Base-by-base conservation (phyloP, 2,113 vertebrate species). In the Fulica atra region DNA sequence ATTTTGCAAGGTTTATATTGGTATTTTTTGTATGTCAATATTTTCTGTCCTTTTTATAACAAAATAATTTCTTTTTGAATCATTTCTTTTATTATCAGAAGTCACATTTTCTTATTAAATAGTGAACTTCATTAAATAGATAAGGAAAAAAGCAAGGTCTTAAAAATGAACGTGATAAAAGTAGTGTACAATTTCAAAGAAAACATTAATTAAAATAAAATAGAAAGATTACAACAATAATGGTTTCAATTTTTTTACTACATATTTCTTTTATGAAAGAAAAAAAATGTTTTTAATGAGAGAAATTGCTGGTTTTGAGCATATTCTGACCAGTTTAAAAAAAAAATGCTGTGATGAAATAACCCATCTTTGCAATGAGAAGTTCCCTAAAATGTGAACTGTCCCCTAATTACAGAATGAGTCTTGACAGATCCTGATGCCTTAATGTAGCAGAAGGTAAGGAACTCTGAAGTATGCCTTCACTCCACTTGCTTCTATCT, bases 121-220 rank as follows among this genome's bases (percentile, higher is more conserved):
- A 19, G 16, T 81, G 54, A 92, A 74, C 69, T 89, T 89, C 54
- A 68, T 54, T 89, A 91, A 89, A 87, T 7, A 79, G 53, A 60
- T 76, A 85, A 89, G 51, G 42, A 53, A 87, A 92, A 92, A 91
- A 81, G 1, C 5, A 64, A 74, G 59, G 46, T 70, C 5, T 13
- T 89, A 71, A 84, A 90, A 94, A 84, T 71, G 33, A 87, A 89
- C 31, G 84, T 74, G 36, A 89, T 84, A 74, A 81, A 93, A 85
- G 28, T 83, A 48, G 42, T 61, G 17, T 46, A 71, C 3, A 21
- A 23, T 82, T 87, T 89, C 61, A 89, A 87, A 79, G 29, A 69
- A 79, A 91, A 53, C 18, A 61, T 79, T 93, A 79, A 80, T 82
- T 89, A 92, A 91, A 91, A 81, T 88, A 72, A 85, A 89, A 81